Percentiles rank a stretch among this genome's conserved stretches.
phyloP scores from a whole-genome alignment of 2,113 vertebrate genomes.

The Percopsis transmontana region DNA sequence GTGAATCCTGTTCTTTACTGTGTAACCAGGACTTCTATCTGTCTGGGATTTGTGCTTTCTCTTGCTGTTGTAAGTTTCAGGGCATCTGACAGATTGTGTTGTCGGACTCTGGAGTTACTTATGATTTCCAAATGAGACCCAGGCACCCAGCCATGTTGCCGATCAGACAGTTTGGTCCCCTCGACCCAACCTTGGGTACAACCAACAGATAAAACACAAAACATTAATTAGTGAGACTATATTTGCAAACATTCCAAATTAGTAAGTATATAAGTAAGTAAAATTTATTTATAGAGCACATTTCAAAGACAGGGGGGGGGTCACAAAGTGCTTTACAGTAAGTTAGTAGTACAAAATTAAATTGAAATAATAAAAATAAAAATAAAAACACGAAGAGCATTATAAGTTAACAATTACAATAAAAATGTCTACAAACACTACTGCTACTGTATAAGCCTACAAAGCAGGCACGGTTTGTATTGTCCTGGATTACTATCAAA shows the following conservation, averaged over 20 bases:
- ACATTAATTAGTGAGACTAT: not conserved
- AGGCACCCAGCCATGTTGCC: constrained; percentile 91
- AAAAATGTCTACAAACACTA: no score
- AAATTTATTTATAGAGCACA: no score
- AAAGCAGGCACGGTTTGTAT: no score
- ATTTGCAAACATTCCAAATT: not conserved
- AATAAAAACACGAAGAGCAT: not conserved
- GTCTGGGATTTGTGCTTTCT: constrained; percentile 1
- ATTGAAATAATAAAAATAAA: not conserved
- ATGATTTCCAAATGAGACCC: constrained; percentile 86
- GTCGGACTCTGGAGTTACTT: constrained; percentile 78
- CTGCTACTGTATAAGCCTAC: no score
- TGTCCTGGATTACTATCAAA: no score
- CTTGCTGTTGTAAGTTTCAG: constrained; percentile 87
- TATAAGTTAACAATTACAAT: no score
- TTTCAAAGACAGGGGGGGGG: no score
- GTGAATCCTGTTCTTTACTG: not conserved
- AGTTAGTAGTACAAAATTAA: not conserved
- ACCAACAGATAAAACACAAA: constrained; percentile 6
- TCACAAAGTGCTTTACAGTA: no score
- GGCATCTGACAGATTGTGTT: constrained; percentile 89
- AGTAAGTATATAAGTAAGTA: no score
- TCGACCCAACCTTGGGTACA: constrained; percentile 88
- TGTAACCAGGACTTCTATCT: not conserved
- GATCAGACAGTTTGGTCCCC: constrained; percentile 88